Evolutionary conservation across 2,113 vertebrate genomes (phyloP), one percentile per base, ranked within the genome.

Genomic region (Rhabdomys dilectus): DNA sequence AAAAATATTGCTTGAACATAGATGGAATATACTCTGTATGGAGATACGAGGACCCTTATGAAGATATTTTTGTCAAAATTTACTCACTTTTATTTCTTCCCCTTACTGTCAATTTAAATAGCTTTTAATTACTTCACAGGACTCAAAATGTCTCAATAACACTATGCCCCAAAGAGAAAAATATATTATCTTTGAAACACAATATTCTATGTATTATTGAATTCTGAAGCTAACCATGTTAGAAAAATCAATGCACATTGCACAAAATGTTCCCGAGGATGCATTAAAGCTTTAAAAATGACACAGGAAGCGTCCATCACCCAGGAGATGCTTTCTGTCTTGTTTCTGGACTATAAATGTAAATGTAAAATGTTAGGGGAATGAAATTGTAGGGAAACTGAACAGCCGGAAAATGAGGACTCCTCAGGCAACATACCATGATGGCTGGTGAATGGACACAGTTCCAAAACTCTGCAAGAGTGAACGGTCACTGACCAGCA

Each of bases 141-240:
- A 72, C 22, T 95, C 60, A 84, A 91, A 93, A 19, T 58, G 29
- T 88, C 91, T 97, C 56, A 95, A 78, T 87, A 96, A 93, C 39
- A 89, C 60, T 87, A 9, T 91, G 73, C 72, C 91, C 68, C 48
- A 90, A 93, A 96, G 77, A 76, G 60, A 84, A 93, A 97, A 93
- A 94, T 72, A 77, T 66, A 58, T 95, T 96, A 82, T 85, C 34
- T 92, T 97, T 91, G 53, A 88, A 94, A 96, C 29, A 96, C 48
- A 96, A 82, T 96, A 90, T 56, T 78, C 68, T 80, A 80, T 84
- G 77, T 45, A 45, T 16, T 95, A 93, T 78, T 97, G 76, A 96
- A 93, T 97, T 96, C 92, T 78, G 92, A 97, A 95, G 29, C 39
- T 86, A 94, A 89, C 60, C 39, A 87, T 94, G 48, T 89, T 92